These are phyloP conservation scores for Lasioglossum zephyrum DNA, from an alignment of 2,888 invertebrate genomes.

Conservation along the genomic window DNA sequence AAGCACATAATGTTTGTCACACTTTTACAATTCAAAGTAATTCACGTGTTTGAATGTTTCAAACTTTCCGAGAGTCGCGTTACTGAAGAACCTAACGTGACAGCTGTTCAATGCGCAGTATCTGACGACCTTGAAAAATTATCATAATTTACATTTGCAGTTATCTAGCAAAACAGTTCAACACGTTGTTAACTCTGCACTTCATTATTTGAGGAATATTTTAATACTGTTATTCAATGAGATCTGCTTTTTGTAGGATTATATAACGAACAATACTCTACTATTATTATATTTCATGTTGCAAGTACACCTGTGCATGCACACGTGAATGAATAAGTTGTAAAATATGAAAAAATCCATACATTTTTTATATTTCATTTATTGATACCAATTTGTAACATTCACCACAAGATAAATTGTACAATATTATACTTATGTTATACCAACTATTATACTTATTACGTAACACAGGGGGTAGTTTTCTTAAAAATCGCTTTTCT, in stretches of 20 bases:
- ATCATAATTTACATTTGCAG: neutral
- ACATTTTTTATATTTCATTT: neutral
- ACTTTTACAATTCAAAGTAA: neutral
- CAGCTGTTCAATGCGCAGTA: neutral
- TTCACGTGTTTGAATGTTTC: neutral
- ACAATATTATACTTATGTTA: neutral
- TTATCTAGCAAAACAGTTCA: neutral
- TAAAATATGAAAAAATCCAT: neutral
- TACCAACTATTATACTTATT: neutral
- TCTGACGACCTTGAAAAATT: neutral
- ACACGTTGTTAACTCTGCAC: neutral
- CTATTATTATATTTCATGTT: neutral
- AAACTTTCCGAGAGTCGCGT: neutral
- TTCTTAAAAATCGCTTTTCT: too few species aligned
- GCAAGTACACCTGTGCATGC: neutral
- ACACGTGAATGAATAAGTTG: neutral
- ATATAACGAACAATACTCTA: neutral
- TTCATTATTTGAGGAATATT: neutral
- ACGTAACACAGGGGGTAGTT: too few species aligned
- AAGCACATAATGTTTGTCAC: neutral
- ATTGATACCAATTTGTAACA: neutral
- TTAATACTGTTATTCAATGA: neutral
- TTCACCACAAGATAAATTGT: neutral
- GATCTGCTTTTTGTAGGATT: too few species aligned
- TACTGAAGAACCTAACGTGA: neutral